Evolutionary conservation across 1,140 invertebrate genomes (phyloP), one percentile per base, ranked within the genome.

Genomic region (Neodiprion pinetum): DNA sequence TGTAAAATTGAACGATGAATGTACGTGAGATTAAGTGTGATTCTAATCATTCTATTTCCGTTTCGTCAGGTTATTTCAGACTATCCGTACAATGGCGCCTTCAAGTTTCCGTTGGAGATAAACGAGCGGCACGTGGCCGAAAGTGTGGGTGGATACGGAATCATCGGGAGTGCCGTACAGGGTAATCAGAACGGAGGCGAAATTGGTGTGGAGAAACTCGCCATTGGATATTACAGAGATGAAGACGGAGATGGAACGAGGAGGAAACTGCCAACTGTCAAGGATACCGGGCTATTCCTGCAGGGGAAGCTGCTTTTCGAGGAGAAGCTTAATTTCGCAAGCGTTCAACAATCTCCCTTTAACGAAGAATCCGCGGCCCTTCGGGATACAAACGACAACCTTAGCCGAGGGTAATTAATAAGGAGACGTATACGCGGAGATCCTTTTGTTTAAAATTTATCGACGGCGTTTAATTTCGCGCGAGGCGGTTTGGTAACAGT

Each of bases 391-490:
- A 61, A 61, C 53, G 53, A 61, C 53, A 61, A 61, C 53, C 53
- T 61, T 61, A 61, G 53, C 53, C 53, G 9, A 61, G 11, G 53
- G 53, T 61, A 61, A 61, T 61, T 61, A 61, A 61, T 61, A 61
- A 61, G n/a, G 53, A 61, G 8, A 12, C 11, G n/a, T 12, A 61
- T 9, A 17, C 11, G 53, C 11, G 53, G 9, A 17, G 53, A 61
- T 61, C 53, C 53, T 12, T 61, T 61, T 12, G 53, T 14, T 61
- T 61, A 61, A 61, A 17, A 61, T 61, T 61, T 61, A 61, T 61
- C n/a, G 53, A 61, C 53, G 53, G 53, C n/a, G n/a, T 61, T 61
- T 61, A 61, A 12, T 61, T 61, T 61, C 53, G n/a, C 53, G 53
- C 53, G 53, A 40, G 53, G 53, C n/a, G 11, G n/a, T 12, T 61